Percentiles rank a stretch among this genome's conserved stretches.
These are phyloP conservation scores for Selenia dentaria DNA, from an alignment of 2,888 invertebrate genomes.

Conservation along the genomic window DNA sequence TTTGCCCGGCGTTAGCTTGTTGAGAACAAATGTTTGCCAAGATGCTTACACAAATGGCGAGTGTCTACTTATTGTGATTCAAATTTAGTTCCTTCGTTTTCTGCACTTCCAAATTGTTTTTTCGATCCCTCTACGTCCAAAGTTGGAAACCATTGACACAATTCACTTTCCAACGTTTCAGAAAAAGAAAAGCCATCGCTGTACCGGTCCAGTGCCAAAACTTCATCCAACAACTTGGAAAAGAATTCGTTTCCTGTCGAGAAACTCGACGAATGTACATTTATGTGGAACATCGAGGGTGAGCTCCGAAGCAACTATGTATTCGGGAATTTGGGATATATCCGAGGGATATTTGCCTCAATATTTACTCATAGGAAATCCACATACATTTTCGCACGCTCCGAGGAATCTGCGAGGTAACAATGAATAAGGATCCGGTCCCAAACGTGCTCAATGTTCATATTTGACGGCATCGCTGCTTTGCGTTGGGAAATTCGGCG, in stretches of 20 bases:
- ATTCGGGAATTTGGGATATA: constrained; percentile 1
- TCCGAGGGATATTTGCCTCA: constrained; percentile 17
- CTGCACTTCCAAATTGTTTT: constrained; percentile 2
- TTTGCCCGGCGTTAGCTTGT: constrained; percentile 3
- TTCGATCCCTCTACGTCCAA: constrained; percentile 3
- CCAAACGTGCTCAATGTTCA: background rate
- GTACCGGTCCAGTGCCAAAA: constrained; percentile 26
- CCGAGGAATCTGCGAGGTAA: constrained; percentile 12
- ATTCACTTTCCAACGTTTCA: constrained; percentile 23
- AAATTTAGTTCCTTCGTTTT: background rate
- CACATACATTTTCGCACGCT: constrained; percentile 11
- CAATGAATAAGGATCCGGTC: constrained; percentile 14
- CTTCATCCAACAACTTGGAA: constrained; percentile 27
- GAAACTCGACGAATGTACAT: constrained; percentile 27
- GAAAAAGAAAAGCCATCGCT: constrained; percentile 17
- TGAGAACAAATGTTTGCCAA: constrained; percentile 4
- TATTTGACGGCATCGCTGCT: constrained; percentile 6
- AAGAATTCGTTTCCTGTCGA: constrained; percentile 26
- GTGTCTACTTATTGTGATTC: background rate
- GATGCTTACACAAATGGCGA: constrained; percentile 2
- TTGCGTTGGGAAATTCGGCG: constrained; percentile 17
- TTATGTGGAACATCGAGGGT: constrained; percentile 14
- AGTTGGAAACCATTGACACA: constrained; percentile 8
- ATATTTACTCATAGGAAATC: constrained; percentile 21
- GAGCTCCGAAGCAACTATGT: background rate